Conservation (phyloP, 2,113 vertebrate genomes). For the Marmota flaviventris region DNA sequence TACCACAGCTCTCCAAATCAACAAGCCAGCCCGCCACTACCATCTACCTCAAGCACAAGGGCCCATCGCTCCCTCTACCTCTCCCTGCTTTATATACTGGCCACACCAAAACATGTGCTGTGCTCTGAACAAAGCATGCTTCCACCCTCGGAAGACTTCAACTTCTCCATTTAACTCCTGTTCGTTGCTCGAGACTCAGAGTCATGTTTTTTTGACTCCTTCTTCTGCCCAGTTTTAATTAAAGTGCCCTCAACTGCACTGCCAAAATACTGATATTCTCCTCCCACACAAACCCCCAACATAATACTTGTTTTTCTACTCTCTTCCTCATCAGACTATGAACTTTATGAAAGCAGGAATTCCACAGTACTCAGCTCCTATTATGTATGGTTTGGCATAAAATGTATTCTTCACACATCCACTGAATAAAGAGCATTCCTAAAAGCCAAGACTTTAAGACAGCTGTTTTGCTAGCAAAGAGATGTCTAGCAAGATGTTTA, state of each 20-base stretch:
- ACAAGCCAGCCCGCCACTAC: too few species aligned
- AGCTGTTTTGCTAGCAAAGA: background rate
- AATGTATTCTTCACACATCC: background rate
- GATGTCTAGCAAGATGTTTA: background rate
- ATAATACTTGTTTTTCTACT: background rate
- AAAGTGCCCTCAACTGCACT: background rate
- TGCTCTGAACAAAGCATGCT: background rate
- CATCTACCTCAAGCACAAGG: too few species aligned
- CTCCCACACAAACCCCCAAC: background rate
- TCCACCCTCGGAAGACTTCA: background rate
- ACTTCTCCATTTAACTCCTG: background rate
- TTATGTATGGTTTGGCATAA: background rate
- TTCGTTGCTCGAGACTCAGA: background rate
- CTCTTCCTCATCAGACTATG: conserved; percentile 1
- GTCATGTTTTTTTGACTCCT: background rate
- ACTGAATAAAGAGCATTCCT: background rate
- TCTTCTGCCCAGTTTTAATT: background rate
- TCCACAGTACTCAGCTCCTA: background rate
- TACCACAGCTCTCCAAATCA: background rate
- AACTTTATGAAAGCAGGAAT: background rate
- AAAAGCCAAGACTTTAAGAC: background rate
- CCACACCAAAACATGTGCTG: background rate
- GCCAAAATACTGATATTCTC: background rate
- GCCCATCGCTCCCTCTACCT: too few species aligned
- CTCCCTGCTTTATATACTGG: background rate